These are phyloP conservation scores for Artibeus lituratus DNA, from an alignment of 2,797 vertebrate genomes.

Conservation along the genomic window DNA sequence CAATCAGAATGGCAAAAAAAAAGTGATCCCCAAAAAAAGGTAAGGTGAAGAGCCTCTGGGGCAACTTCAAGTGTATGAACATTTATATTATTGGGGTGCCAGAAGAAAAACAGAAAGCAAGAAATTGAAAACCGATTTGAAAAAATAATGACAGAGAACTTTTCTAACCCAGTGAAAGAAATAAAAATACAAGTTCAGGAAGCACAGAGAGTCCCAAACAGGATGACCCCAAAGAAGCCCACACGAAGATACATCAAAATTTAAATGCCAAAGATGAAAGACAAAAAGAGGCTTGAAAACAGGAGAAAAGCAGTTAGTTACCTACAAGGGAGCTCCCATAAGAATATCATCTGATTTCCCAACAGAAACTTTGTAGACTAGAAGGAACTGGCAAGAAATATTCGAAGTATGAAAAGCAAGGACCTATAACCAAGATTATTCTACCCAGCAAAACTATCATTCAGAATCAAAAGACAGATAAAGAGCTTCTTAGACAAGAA, in stretches of 20 bases:
- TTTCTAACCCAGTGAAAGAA: background rate
- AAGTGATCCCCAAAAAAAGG: no score
- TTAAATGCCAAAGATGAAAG: background rate
- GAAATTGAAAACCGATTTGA: background rate
- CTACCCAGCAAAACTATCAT: background rate
- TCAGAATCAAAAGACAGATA: background rate
- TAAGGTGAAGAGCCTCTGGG: background rate
- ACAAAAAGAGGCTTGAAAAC: background rate
- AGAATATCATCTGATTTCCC: background rate
- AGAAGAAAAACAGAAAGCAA: background rate
- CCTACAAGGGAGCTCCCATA: background rate
- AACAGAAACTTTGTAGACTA: background rate
- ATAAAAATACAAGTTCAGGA: background rate
- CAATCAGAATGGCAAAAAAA: no score
- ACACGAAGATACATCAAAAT: background rate
- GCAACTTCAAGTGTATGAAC: no score
- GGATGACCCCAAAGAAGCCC: background rate
- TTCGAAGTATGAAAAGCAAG: background rate
- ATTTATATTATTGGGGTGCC: background rate
- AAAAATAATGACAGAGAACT: background rate
- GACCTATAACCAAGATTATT: background rate
- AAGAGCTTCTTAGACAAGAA: background rate
- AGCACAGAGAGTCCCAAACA: background rate
- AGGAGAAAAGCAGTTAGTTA: background rate
- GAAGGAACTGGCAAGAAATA: background rate